phyloP scores from a whole-genome alignment of 2,888 invertebrate species.

The Lumbricus terrestris region DNA sequence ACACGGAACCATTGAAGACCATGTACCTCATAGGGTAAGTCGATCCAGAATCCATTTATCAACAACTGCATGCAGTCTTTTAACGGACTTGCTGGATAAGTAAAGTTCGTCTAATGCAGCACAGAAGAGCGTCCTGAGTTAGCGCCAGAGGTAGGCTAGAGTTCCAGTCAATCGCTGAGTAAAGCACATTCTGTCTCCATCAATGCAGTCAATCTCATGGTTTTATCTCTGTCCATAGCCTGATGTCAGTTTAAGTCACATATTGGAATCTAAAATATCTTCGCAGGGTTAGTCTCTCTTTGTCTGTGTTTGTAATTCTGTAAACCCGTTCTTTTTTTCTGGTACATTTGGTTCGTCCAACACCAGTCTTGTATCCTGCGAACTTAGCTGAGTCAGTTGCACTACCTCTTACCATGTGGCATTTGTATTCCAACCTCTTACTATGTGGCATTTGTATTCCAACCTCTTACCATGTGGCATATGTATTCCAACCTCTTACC shows the following conservation, averaged over 20 bases:
- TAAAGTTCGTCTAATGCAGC: not conserved
- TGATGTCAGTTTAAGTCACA: not conserved
- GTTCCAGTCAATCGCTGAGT: not conserved
- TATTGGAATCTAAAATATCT: not conserved
- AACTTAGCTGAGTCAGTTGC: too few species aligned
- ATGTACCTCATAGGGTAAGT: conserved; percentile 58
- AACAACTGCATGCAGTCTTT: not conserved
- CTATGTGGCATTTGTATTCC: too few species aligned
- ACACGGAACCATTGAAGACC: conserved; percentile 49
- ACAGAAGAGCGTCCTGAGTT: not conserved
- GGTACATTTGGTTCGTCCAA: not conserved
- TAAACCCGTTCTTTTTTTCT: not conserved
- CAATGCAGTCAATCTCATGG: not conserved
- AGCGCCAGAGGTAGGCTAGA: not conserved
- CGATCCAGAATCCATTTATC: not conserved
- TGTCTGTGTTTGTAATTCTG: not conserved
- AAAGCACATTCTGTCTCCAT: not conserved
- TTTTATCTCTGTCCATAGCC: too few species aligned
- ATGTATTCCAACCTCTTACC: too few species aligned
- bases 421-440: too few species aligned
- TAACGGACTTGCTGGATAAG: not conserved
- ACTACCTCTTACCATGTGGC: not conserved
- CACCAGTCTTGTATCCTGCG: not conserved
- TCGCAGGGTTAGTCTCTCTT: not conserved
- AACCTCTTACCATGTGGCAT: too few species aligned